phyloP scores from a whole-genome alignment of 1,140 invertebrate species.

The Trichonephila clavata region DNA sequence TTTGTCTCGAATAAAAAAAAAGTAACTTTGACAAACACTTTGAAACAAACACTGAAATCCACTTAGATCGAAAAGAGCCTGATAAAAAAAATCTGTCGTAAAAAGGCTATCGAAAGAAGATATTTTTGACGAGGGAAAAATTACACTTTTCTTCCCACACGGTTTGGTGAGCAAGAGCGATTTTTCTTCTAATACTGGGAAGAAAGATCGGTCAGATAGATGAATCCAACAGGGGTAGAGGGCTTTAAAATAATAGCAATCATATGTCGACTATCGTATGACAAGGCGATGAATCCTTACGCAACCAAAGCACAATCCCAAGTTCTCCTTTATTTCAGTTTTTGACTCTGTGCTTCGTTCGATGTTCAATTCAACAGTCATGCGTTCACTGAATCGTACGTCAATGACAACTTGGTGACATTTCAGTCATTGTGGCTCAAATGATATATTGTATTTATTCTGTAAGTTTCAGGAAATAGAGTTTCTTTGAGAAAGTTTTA shows the following conservation, averaged over 20 bases:
- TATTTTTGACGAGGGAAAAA: conserved; percentile 43
- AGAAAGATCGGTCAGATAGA: conserved; percentile 2
- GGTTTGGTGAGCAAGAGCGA: neutral
- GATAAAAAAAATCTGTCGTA: neutral
- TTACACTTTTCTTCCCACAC: neutral
- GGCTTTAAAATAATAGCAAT: conserved; percentile 20
- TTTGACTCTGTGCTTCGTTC: neutral
- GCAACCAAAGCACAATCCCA: neutral
- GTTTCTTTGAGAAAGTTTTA: conserved; percentile 39
- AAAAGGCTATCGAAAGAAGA: neutral
- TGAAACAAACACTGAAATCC: conserved; percentile 24
- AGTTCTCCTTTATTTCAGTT: neutral
- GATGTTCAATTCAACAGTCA: neutral
- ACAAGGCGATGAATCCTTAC: neutral
- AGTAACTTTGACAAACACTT: conserved; percentile 21
- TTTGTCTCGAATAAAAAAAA: conserved; percentile 10
- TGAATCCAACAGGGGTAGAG: neutral
- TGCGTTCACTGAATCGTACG: conserved; percentile 1
- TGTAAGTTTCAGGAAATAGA: conserved; percentile 20
- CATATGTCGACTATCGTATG: neutral
- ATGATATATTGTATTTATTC: conserved; percentile 52
- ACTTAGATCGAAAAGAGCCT: neutral
- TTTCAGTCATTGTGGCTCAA: conserved; percentile 14
- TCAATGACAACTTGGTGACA: conserved; percentile 35
- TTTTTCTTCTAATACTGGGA: conserved; percentile 12